Conservation (phyloP, 2,888 invertebrate genomes). For the Gortyna flavago region DNA sequence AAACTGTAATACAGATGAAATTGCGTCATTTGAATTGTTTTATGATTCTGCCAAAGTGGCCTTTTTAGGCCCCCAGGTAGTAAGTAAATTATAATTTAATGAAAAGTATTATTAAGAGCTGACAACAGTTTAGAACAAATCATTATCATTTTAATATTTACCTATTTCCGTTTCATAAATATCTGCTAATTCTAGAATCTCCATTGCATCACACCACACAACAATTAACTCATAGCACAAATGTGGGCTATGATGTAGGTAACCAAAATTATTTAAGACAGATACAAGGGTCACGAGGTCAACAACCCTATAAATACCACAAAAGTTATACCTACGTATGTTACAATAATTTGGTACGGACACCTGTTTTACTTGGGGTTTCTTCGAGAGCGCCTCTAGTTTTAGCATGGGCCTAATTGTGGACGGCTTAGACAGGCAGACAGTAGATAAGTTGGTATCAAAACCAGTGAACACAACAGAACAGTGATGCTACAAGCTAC, state of each 20-base stretch:
- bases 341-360: not conserved
- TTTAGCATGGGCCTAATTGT: too few relatives aligned
- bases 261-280: not conserved
- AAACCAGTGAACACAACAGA: too few relatives aligned
- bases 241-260: not conserved
- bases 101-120: not conserved
- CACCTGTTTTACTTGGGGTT: not conserved
- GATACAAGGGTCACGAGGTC: slow-evolving; percentile 1
- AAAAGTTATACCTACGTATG: not conserved
- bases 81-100: not conserved
- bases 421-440: not conserved
- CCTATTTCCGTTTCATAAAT: not conserved
- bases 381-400: too few relatives aligned
- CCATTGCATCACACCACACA: not conserved
- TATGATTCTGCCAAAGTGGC: too few relatives aligned
- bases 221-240: not conserved
- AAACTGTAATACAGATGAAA: too few relatives aligned
- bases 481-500: not conserved
- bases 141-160: not conserved
- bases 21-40: too few relatives aligned
- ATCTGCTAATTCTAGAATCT: not conserved
- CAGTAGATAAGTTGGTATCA: not conserved
- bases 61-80: too few relatives aligned
- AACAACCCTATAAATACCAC: not conserved
- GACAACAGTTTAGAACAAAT: not conserved